Base-by-base conservation (phyloP, 2,797 vertebrate species). In the Nyctibius grandis region DNA sequence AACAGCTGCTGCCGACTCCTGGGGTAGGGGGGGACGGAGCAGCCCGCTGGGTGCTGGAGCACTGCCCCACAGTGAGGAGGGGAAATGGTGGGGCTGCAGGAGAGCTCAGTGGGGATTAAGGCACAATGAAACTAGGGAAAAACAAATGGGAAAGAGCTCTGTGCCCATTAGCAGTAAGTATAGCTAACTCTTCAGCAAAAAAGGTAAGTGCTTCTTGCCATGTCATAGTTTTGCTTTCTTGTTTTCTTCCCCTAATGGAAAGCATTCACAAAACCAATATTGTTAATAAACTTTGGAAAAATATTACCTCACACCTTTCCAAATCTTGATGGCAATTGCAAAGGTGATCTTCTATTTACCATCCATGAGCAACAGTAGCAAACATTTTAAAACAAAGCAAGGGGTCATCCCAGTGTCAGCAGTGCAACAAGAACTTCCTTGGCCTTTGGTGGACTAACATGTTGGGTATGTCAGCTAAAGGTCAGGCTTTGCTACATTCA, bases 11-110 rank as follows among this genome's bases (percentile, higher is more conserved):
- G 36, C 33, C 0, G 0, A 45, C 28, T 80, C 34, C 31, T 0
- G 4, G n/a, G 48, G 44, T 3, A 2, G 26, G 29, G 26, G 3
- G 38, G 38, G 33, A 44, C 2, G 6, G 34, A 42, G 34, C 20
- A 82, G 26, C 47, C 17, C 1, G 0, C 11, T 0, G 1, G 29
- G 61, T 1, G 0, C 8, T 44, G 63, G 47, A 47, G 20, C n/a
- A n/a, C 0, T 0, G 26, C 17, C 42, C 15, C 48, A 19, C 0
- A 0, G 26, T 26, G 29, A 38, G 56, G 23, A 81, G 25, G 21
- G 11, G 8, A 48, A 80, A 56, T 7, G 17, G 9, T 38, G 23
- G 76, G 12, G 4, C 29, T 79, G 31, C 40, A 51, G 51, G 17
- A 86, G 5, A 44, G 31, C 18, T 57, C 54, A 50, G 18, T 3